phyloP scores from a whole-genome alignment of 2,113 vertebrate species.

The pig (Sus scrofa) region T2T-Sscrofa CM000816.6:61555501-61556000 shows the following conservation, averaged over 20 bases:
- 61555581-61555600: background rate
- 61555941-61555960: background rate
- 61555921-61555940: background rate
- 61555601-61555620: background rate
- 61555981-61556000: background rate
- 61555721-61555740: background rate
- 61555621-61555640: background rate
- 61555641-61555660: background rate
- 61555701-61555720: background rate
- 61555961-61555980: background rate
- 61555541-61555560: background rate
- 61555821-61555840: background rate
- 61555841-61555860: background rate
- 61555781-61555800: background rate
- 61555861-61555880: background rate
- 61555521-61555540: background rate
- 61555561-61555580: background rate
- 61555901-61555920: background rate
- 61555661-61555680: background rate
- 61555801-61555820: background rate
- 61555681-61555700: background rate
- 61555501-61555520: background rate
- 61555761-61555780: background rate
- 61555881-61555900: background rate
- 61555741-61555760: background rate